phyloP scores from a whole-genome alignment of 2,113 vertebrate genomes.

The Rhea americana region DNA sequence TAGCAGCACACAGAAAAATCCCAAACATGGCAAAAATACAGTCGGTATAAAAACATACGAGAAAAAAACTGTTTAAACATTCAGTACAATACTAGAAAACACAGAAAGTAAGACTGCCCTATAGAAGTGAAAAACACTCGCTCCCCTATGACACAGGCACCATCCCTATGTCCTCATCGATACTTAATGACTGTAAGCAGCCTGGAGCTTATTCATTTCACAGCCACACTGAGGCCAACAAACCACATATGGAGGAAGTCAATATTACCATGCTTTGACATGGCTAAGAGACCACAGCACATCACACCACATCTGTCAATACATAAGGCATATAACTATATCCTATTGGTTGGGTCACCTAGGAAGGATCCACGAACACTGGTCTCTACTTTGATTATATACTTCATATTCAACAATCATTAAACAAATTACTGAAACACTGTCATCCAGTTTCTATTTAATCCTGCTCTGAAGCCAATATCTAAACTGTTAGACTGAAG shows the following conservation, averaged over 20 bases:
- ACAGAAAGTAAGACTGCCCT: background rate
- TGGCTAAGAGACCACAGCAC: no score
- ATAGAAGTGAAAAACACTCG: background rate
- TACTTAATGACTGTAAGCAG: background rate
- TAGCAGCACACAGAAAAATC: background rate
- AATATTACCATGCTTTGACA: no score
- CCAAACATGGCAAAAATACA: background rate
- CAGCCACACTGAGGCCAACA: rapidly evolving
- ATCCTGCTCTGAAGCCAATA: background rate
- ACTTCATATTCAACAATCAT: background rate
- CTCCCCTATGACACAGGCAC: background rate
- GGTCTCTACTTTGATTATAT: no score
- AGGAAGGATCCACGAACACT: no score
- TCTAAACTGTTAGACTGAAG: background rate
- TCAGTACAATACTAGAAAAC: background rate
- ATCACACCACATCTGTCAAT: no score
- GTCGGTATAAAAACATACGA: background rate
- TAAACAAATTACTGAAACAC: background rate
- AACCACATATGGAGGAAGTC: background rate
- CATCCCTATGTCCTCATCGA: background rate
- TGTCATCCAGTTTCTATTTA: background rate
- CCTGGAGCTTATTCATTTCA: background rate
- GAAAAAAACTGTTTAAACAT: background rate
- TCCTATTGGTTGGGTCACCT: no score
- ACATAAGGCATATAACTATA: no score